Base-by-base conservation (phyloP, 2,888 invertebrate species). In the Caenorhabditis parvicauda region DNA sequence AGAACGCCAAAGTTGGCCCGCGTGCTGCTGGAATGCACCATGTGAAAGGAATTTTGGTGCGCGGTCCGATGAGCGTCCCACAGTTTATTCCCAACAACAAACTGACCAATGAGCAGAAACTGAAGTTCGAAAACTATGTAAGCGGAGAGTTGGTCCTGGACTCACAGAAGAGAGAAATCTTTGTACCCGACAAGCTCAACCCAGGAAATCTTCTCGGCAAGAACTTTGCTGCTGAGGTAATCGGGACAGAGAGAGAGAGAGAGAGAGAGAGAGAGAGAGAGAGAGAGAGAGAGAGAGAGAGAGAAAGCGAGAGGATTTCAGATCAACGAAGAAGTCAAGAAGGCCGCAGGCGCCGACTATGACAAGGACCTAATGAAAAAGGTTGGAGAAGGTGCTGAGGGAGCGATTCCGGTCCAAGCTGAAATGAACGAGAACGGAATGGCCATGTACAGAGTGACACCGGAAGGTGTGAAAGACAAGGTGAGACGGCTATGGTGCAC, bases 11-110 rank as follows among this genome's bases (percentile, higher is more conserved):
- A 22, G 62, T 57, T 17, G 62, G 57, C n/a, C 57, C 62, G 7
- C 45, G 28, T 12, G 54, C 57, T 0, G 58, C 55, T 29, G 44
- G 44, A 3, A 46, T 57, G 43, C 47, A 62, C 28, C 62, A 62
- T 38, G 51, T 54, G 17, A 57, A 58, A 21, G 62, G 62, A 51
- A 44, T 62, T 19, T 41, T 62, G 25, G 57, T 62, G 6, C 39
- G 48, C 7, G 62, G 57, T 22, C 44, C 57, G 17, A 49, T 49
- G 50, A 49, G 59, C 54, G 32, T 53, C 19, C 57, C 62, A 5
- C 62, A 62, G 37, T 62, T 57, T 45, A 57, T 62, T 54, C 62
- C 62, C 3, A 54, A 58, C 17, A 54, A 62, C 22, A 38, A 49
- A 17, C 25, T 62, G 17, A 57, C 62, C 6, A 57, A 57, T 29